Percentiles rank a stretch among this genome's conserved stretches.
Evolutionary conservation across 1,140 invertebrate genomes (phyloP).

Genomic region (Aricia agestis): DNA sequence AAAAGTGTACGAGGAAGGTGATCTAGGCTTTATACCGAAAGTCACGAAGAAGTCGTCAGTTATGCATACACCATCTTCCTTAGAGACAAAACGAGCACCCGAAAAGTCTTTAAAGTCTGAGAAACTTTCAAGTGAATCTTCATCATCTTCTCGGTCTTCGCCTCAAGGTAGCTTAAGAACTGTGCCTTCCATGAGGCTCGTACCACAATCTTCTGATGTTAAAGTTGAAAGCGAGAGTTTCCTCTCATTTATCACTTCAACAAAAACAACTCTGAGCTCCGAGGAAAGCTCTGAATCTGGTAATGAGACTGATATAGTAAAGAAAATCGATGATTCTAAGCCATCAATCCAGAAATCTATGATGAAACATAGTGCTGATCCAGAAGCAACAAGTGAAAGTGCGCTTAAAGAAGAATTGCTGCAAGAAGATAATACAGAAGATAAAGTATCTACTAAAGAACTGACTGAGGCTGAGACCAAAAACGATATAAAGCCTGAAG

Average conservation of each 20-base stretch:
- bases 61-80: constrained; percentile 27
- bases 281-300: constrained; percentile 40
- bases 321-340: constrained; percentile 33
- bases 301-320: constrained; percentile 46
- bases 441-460: too few species aligned
- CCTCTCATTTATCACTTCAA: constrained; percentile 53
- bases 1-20: constrained; percentile 75
- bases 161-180: constrained; percentile 54
- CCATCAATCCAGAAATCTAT: background rate
- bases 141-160: constrained; percentile 35
- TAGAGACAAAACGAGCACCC: constrained; percentile 25
- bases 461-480: too few species aligned
- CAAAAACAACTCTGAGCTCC: constrained; percentile 49
- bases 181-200: constrained; percentile 52
- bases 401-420: too few species aligned
- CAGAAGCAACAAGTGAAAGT: too few species aligned
- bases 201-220: constrained; percentile 41
- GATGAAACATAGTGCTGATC: background rate
- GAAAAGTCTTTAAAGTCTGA: constrained; percentile 28
- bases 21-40: constrained; percentile 77
- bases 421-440: too few species aligned
- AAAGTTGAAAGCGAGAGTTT: constrained; percentile 40
- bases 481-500: too few species aligned
- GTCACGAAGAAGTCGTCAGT: constrained; percentile 40
- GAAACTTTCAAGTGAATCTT: constrained; percentile 24